Conservation (phyloP, 2,797 vertebrate species). For the Pangasius krempfi region DNA sequence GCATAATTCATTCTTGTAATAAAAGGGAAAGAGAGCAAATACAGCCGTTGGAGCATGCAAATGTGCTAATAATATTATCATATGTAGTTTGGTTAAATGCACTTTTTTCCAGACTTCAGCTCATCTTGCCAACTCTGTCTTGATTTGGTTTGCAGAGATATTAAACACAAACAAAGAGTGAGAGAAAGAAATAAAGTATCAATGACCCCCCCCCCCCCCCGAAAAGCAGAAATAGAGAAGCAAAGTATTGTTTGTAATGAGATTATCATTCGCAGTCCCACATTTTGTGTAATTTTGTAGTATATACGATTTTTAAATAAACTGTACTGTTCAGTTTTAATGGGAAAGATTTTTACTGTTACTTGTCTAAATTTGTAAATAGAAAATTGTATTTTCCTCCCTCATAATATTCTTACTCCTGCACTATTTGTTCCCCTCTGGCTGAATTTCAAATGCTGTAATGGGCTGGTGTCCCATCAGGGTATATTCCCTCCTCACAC, state of each 20-base stretch:
- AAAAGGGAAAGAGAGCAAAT: slow-evolving; percentile 29
- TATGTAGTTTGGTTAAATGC: slow-evolving; percentile 24
- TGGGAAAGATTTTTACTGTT: too few relatives aligned
- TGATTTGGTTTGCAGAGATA: not conserved
- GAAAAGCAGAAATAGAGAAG: not conserved
- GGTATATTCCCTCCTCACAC: not conserved
- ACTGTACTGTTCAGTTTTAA: not conserved
- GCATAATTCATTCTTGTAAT: slow-evolving; percentile 37
- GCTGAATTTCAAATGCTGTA: not conserved
- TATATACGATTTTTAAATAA: not conserved
- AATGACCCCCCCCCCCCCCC: too few relatives aligned
- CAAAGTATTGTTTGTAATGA: not conserved
- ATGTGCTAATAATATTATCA: slow-evolving; percentile 41
- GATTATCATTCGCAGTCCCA: not conserved
- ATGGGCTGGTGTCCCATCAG: not conserved
- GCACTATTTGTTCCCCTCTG: not conserved
- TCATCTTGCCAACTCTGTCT: slow-evolving; percentile 13
- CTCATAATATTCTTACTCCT: not conserved
- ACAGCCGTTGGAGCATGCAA: slow-evolving; percentile 36
- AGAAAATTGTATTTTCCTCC: not conserved
- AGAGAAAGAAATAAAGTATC: too few relatives aligned
- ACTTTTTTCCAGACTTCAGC: slow-evolving; percentile 12
- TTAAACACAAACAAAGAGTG: not conserved
- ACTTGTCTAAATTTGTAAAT: not conserved
- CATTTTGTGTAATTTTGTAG: too few relatives aligned